Evolutionary conservation across 2,113 vertebrate genomes (phyloP), one percentile per base, ranked within the genome.

Genomic region (Panthera uncia): DNA sequence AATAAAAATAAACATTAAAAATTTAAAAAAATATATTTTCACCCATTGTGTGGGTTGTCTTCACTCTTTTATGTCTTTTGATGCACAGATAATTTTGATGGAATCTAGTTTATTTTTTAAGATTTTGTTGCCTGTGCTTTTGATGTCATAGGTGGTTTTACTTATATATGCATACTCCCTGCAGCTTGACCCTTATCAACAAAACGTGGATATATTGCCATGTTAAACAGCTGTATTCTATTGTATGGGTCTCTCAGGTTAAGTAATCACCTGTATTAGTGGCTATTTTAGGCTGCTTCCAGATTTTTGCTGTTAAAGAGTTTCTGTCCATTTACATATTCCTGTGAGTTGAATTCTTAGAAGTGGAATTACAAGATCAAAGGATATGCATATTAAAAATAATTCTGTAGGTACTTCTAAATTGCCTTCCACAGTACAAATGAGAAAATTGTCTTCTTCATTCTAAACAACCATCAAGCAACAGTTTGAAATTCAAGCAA

Each of bases 361-460:
- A 96, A 65, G 41, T 90, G 5, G 19, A 97, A 94, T 91, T 88
- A 25, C 16, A 88, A 80, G 23, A 48, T 95, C 29, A 91, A 66
- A 90, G 33, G 31, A 90, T 86, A 57, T 7, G 15, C 36, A 74
- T 38, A 50, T 90, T 89, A 3, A n/a, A 68, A 15, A 38, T 45
- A 78, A 78, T 52, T 91, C 33, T 55, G 1, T 78, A 65, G 4
- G 9, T 94, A 50, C 48, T 50, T 97, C 50, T 79, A 74, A 73
- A 81, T 80, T 84, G 52, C 31, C 38, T 74, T 94, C 36, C n/a
- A 68, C 18, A 85, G 71, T 61, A 45, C 36, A 61, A 50, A 21
- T 14, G 52, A 84, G 66, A 61, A 95, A 66, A 80, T 82, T 89
- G 41, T 50, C 74, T 96, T 90, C 11, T 33, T 96, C 57, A 80